Evolutionary conservation across 1,140 invertebrate genomes (phyloP), one percentile per base, ranked within the genome.

Genomic region (Musca domestica): DNA sequence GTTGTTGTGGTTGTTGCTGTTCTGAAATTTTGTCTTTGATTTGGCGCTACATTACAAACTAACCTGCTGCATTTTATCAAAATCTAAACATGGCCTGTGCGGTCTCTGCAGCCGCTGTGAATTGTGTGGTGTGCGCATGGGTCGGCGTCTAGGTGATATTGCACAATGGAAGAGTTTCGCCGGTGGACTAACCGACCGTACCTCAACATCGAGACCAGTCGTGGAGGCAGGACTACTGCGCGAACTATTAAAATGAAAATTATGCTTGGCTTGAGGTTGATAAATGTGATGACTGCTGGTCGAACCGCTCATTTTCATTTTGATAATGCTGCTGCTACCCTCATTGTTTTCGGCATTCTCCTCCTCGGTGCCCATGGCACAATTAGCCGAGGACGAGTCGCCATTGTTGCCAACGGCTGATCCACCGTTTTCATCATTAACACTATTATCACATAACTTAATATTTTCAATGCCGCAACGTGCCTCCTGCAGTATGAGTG

Each of bases 31-130:
- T 77, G 75, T 78, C 76, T 79, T 79, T 80, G 74, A 77, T 80
- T 80, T 74, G 67, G 70, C 74, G 74, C 75, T 76, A 73, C 74
- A 80, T 80, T 80, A 80, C 73, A 80, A 76, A 74, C 76, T 81
- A 71, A 81, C 80, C 72, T 81, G 80, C 85, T 95, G 94, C 94
- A 96, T 96, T 87, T 96, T 96, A 84, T 96, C 94, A 83, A 96
- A 96, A 85, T 96, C 94, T 77, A 96, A 87, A 84, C 92, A 94
- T 71, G 94, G 94, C 80, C 94, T 87, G 76, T 91, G 91, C 70
- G 88, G 86, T 72, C 86, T 82, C 74, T 87, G 86, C 68, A 86
- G 87, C 76, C 85, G 87, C 86, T 70, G 88, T 76, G 84, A 87
- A 82, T 81, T 86, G 48, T 71, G 70, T 25, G 82, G 85, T 84